phyloP scores from a whole-genome alignment of 2,797 vertebrate genomes.

The Moxostoma hubbsi region DNA sequence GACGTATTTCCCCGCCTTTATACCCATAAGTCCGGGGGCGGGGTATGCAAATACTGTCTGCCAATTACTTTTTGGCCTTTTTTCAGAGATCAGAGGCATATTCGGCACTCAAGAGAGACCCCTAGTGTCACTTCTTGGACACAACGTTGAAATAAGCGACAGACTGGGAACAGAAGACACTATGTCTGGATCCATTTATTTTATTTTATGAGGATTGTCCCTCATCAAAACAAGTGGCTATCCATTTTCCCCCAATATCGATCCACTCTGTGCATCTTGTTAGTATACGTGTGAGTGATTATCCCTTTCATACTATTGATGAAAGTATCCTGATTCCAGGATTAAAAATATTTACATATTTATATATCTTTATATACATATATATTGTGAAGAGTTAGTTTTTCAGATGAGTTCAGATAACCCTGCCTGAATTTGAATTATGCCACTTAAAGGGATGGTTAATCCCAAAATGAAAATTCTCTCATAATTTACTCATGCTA shows the following conservation, averaged over 20 bases:
- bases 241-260: constrained; percentile 5
- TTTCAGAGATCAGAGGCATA: too few species aligned
- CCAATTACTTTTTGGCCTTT: too few species aligned
- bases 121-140: too few species aligned
- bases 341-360: background rate
- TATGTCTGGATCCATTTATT: constrained; percentile 33
- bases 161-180: background rate
- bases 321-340: background rate
- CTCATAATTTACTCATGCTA: too few species aligned
- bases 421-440: background rate
- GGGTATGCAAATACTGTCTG: too few species aligned
- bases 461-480: too few species aligned
- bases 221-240: constrained; percentile 32
- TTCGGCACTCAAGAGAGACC: too few species aligned
- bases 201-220: constrained; percentile 35
- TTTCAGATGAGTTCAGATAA: background rate
- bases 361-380: too few species aligned
- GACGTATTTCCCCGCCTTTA: too few species aligned
- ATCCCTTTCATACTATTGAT: background rate
- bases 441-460: background rate
- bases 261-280: constrained; percentile 1
- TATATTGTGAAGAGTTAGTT: background rate
- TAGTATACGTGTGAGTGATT: constrained; percentile 2
- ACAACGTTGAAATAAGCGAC: too few species aligned
- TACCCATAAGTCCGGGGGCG: too few species aligned